Base-by-base conservation (phyloP, 2,113 vertebrate genomes). In the Columbina picui region DNA sequence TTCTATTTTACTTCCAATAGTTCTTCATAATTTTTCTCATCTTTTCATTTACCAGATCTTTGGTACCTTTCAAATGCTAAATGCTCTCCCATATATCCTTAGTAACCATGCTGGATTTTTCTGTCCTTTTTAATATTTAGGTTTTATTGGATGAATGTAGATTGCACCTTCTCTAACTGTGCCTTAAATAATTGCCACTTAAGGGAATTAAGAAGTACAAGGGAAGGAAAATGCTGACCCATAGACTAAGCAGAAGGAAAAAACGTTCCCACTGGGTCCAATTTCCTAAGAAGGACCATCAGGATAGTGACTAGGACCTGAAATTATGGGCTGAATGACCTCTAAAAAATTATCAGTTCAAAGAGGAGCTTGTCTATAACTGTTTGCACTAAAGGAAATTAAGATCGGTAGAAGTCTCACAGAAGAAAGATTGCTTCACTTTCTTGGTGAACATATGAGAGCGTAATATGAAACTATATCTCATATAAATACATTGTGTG, bases 131-230 rank as follows among this genome's bases (percentile, higher is more conserved):
- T 97, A 97, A 98, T 98, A 97, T 98, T 98, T 98, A 97, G 97
- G 89, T 97, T 98, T 98, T 98, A 98, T 98, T 98, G 96, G 97
- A 97, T 97, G 95, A 97, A 97, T 97, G 97, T 98, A 97, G 96
- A 98, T 98, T 98, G 97, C 84, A 96, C 97, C 97, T 95, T 98
- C 94, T 97, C 96, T 98, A 98, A 98, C 95, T 96, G 90, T 97
- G 94, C 95, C 97, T 98, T 98, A 98, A 98, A 98, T 98, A 98
- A 98, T 97, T 98, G 95, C 97, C 98, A 98, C 97, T 98, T 98
- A 98, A 97, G 95, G 96, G 96, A 98, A 98, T 98, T 98, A 98
- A 98, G 97, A 98, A 97, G 96, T 97, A 96, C 96, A 96, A 97
- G 93, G 87, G 91, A 97, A 98, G 96, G 97, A 98, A 98, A 98